phyloP scores from a whole-genome alignment of 2,888 invertebrate genomes.

The Dasysyrphus tricinctus region DNA sequence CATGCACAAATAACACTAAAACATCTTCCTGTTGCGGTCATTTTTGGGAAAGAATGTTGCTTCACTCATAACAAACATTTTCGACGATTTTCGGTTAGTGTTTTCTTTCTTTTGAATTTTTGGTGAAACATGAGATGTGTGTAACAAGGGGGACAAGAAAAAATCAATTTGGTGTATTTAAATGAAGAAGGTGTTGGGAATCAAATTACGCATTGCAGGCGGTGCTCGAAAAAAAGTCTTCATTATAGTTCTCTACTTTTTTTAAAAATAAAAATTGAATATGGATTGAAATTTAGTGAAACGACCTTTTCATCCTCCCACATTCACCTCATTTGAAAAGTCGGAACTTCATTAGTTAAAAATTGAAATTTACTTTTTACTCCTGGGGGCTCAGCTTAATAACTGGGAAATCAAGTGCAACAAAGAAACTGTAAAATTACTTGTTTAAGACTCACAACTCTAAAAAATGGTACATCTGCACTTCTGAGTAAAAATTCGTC shows the following conservation, averaged over 20 bases:
- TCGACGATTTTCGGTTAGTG: neutral
- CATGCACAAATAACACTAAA: constrained; percentile 65
- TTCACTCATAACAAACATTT: neutral
- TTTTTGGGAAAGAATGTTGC: constrained; percentile 19
- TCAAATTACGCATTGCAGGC: constrained; percentile 59
- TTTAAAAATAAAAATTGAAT: neutral
- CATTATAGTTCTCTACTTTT: neutral
- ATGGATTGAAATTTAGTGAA: no score
- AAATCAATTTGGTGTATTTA: constrained; percentile 15
- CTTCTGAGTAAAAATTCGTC: no score
- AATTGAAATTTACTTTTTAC: no score
- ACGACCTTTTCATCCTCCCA: no score
- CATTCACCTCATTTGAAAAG: no score
- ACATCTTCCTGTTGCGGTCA: constrained; percentile 54
- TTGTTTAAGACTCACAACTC: no score
- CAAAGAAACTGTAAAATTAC: no score
- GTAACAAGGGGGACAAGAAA: constrained; percentile 5
- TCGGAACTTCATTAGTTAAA: no score
- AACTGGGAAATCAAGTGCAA: no score
- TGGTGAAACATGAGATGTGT: constrained; percentile 61
- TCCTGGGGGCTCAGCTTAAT: no score
- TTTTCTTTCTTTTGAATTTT: constrained; percentile 13
- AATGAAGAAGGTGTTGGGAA: constrained; percentile 68
- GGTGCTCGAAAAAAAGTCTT: constrained; percentile 4
- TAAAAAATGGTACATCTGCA: no score